phyloP scores from a whole-genome alignment of 1,140 invertebrate species.

The Limonius californicus region DNA sequence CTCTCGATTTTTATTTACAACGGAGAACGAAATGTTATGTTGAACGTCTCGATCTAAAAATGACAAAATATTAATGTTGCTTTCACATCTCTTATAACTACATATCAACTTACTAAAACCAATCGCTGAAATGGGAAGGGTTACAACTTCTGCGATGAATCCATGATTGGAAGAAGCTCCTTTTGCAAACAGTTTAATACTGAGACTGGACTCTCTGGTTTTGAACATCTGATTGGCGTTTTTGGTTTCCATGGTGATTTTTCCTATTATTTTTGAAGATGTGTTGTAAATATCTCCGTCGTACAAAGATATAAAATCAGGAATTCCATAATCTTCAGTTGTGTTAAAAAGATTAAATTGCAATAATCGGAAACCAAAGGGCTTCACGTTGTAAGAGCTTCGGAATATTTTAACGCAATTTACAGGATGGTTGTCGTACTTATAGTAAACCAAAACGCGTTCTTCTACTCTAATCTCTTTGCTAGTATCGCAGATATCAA shows the following conservation, averaged over 20 bases:
- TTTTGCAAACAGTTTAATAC: constrained; percentile 89
- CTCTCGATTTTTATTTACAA: constrained; percentile 78
- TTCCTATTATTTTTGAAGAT: constrained; percentile 66
- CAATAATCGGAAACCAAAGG: constrained; percentile 83
- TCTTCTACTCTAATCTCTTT: constrained; percentile 90
- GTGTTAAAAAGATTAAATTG: constrained; percentile 95
- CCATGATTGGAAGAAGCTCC: constrained; percentile 90
- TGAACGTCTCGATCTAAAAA: constrained; percentile 81
- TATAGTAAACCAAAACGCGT: constrained; percentile 90
- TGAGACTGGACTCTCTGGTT: constrained; percentile 75
- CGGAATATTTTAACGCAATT: constrained; percentile 98
- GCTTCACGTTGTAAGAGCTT: constrained; percentile 76
- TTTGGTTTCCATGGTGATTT: constrained; percentile 65
- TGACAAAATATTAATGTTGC: background rate
- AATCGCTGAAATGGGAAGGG: constrained; percentile 86
- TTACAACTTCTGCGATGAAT: constrained; percentile 96
- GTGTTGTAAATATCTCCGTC: constrained; percentile 92
- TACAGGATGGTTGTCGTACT: constrained; percentile 93
- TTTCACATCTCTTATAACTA: background rate
- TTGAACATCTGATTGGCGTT: constrained; percentile 73
- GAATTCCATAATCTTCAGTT: constrained; percentile 70
- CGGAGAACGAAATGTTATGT: constrained; percentile 86
- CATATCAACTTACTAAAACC: constrained; percentile 82
- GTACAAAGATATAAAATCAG: constrained; percentile 82
- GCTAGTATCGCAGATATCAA: constrained; percentile 93